Base-by-base conservation (phyloP, 2,888 invertebrate species). In the Andrena chrysosceles region DNA sequence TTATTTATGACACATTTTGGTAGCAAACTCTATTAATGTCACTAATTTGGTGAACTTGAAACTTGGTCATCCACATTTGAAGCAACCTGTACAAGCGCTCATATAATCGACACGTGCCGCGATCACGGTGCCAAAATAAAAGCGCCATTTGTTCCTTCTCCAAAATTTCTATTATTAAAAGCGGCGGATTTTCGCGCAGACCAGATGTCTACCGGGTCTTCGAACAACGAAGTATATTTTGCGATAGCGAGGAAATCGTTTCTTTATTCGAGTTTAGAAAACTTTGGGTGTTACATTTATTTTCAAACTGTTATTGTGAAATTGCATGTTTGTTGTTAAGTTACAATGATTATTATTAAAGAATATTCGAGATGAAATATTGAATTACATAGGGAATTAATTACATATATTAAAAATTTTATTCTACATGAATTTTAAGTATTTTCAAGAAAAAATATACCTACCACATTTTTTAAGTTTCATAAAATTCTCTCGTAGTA, bases 111-210 rank as follows among this genome's bases (percentile, higher is more conserved):
- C 88, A 87, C 86, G 85, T 89, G 89, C 67, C 52, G 67, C 49
- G 72, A 81, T 72, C 64, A 66, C 56, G 31, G 83, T 85, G 87
- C 86, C 89, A 86, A 90, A 87, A 84, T 89, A 86, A 87, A 89
- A 90, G 77, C 83, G 66, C 66, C 69, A 33, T 66, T 49, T 23
- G 75, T 82, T 85, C 82, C 85, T 86, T 87, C 78, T 87, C 83
- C 77, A 86, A 86, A 85, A 20, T 76, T 70, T 87, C 87, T 90
- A 87, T 89, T 89, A 86, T 88, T 90, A 86, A 82, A 48, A 26
- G n/a, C 56, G 33, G 23, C 6, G 54, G 49, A 54, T n/a, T 75
- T 70, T 60, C 33, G 33, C 26, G 8, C 48, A 48, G 49, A 74
- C 35, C 48, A 13, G n/a, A 20, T 66, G 48, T 72, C 59, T 49